phyloP scores from a whole-genome alignment of 1,140 invertebrate genomes.

The Acromyrmex echinatior region DNA sequence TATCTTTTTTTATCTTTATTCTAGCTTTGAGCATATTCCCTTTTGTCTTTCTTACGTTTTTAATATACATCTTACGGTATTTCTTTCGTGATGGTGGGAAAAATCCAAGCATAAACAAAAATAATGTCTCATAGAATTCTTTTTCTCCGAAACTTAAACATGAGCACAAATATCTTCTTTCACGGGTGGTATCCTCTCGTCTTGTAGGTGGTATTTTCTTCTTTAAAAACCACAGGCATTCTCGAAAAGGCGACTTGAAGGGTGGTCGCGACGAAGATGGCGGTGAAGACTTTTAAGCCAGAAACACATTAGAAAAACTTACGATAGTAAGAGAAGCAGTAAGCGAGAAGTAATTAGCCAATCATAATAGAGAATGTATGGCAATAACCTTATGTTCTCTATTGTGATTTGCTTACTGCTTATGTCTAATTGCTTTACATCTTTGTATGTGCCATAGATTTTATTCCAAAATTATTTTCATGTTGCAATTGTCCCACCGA shows the following conservation, averaged over 20 bases:
- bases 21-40: neutral
- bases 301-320: too few species aligned
- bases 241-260: conserved; percentile 2
- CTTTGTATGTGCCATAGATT: neutral
- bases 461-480: neutral
- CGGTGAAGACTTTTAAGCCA: neutral
- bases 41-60: neutral
- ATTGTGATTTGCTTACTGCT: too few species aligned
- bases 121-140: neutral
- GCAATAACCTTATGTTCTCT: too few species aligned
- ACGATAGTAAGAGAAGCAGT: too few species aligned
- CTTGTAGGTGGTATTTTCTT: conserved; percentile 2
- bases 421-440: too few species aligned
- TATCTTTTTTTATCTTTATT: neutral
- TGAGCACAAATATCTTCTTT: neutral
- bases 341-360: too few species aligned
- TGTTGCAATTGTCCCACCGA: neutral
- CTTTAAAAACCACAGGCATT: neutral
- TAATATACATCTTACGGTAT: neutral
- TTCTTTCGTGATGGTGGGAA: neutral
- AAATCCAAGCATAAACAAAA: too few species aligned
- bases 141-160: neutral
- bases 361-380: too few species aligned
- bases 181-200: neutral
- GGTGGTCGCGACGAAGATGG: conserved; percentile 8